Percentiles rank a stretch among this genome's conserved stretches.
Conservation (phyloP, 2,797 vertebrate genomes). For the Syndactyla subalaris region DNA sequence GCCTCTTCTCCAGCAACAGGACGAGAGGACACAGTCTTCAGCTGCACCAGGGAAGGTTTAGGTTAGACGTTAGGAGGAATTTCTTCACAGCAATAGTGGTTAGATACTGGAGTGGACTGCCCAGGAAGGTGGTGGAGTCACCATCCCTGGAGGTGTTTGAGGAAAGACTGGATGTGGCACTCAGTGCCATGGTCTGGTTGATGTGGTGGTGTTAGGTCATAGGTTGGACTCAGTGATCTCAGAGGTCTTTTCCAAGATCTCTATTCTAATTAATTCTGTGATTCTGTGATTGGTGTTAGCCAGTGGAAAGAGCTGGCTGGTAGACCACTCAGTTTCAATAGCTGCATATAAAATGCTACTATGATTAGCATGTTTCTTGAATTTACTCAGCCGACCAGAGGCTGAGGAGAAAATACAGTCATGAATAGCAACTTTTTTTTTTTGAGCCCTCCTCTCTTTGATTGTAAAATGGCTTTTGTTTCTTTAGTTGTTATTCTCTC, state of each 20-base stretch:
- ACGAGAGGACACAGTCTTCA: neutral
- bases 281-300: neutral
- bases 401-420: neutral
- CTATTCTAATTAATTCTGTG: too few species aligned
- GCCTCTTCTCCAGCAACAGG: neutral
- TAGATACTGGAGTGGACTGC: neutral
- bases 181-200: neutral
- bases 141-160: neutral
- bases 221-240: neutral
- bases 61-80: neutral
- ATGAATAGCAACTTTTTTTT: neutral
- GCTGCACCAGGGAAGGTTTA: neutral
- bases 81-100: neutral
- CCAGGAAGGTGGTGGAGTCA: rapidly evolving
- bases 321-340: neutral
- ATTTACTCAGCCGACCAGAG: neutral
- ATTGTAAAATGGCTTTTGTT: neutral
- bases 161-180: neutral
- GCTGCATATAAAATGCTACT: neutral
- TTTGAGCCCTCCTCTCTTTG: neutral
- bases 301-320: neutral
- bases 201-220: neutral
- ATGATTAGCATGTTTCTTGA: neutral
- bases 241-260: neutral
- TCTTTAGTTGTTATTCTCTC: neutral